Base-by-base conservation (phyloP, 2,797 vertebrate genomes). In the Pangasius sanitwongsei region DNA sequence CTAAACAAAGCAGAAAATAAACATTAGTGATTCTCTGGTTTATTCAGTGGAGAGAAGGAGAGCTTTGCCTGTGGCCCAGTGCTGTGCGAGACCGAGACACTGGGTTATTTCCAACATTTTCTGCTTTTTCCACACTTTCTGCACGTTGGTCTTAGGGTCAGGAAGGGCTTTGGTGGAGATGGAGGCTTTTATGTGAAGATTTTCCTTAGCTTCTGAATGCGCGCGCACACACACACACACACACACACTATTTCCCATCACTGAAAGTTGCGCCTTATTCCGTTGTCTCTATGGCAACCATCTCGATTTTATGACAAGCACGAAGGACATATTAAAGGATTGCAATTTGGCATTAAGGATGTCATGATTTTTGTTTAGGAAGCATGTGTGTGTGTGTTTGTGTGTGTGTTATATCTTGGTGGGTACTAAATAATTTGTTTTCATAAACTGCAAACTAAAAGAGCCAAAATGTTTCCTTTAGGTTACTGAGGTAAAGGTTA, bases 261-360 rank as follows among this genome's bases (percentile, higher is more conserved):
- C 94, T 89, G 87, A 87, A 93, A 93, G 94, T 93, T 94, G 91
- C 89, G 90, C 91, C 92, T 90, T 87, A 93, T 93, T 94, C 92
- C 91, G 8, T 72, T 88, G 93, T 96, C 94, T 93, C 95, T 93
- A 96, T 95, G 93, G 95, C 88, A 95, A 96, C 95, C 86, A 88
- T 89, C 93, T 91, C 90, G 87, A 89, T 93, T 95, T 92, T 92
- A 93, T 94, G 92, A 94, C 94, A 93, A 85, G 92, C 93, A 93
- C 94, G 93, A 95, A 95, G 93, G 91, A 89, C 94, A 92, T 92
- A 93, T 94, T 93, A 83, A 63, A 44, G 81, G 37, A n/a, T 63
- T 44, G 25, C 81, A 83, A 63, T 44, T 83, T 83, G 23, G 12
- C 6, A 25, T 63, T 83, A 63, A 61, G 57, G 23, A 34, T 61